These are phyloP conservation scores for Acestrorhynchus altus DNA, from an alignment of 2,797 vertebrate genomes.

Conservation along the genomic window DNA sequence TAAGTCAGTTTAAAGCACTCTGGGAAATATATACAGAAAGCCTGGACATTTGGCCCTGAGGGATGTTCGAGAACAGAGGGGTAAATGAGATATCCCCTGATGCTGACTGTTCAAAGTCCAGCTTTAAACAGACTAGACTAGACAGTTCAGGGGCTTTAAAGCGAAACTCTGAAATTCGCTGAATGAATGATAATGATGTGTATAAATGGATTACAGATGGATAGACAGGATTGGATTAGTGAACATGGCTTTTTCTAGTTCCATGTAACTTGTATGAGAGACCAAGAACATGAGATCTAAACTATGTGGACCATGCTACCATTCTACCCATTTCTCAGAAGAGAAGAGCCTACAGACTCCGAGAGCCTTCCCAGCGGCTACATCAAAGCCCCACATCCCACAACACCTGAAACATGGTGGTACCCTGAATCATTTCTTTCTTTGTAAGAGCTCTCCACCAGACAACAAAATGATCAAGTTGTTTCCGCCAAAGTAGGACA, in stretches of 20 bases:
- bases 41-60: background rate
- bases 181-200: no score
- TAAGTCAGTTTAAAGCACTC: slow-evolving; percentile 39
- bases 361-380: slow-evolving; percentile 39
- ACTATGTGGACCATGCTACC: background rate
- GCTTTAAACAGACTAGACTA: no score
- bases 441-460: background rate
- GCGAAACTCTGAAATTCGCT: no score
- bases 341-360: slow-evolving; percentile 42
- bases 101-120: background rate
- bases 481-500: background rate
- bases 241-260: background rate
- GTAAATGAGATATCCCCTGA: background rate
- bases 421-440: background rate
- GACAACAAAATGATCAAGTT: background rate
- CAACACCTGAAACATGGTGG: slow-evolving; percentile 52
- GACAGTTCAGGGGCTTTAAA: background rate
- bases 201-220: no score
- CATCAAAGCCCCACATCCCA: slow-evolving; percentile 70
- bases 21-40: background rate
- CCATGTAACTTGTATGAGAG: background rate
- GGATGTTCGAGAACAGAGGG: background rate
- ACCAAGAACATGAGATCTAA: background rate
- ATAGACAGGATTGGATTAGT: no score
- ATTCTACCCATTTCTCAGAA: slow-evolving; percentile 52